Conservation (phyloP, 92 coral and sea anemone genomes). For the Virgularia gustaviana region DNA sequence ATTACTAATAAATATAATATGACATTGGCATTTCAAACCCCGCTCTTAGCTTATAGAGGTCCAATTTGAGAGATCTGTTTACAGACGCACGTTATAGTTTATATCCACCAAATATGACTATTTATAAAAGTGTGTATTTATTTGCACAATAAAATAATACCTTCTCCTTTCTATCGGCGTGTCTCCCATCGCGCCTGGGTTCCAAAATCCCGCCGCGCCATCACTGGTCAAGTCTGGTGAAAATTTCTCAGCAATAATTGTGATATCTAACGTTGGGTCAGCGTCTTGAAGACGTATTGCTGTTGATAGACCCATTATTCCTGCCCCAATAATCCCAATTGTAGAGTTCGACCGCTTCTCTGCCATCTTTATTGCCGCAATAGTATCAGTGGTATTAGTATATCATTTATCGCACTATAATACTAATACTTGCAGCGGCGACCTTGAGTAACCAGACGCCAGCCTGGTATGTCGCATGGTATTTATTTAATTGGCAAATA, state of each 20-base stretch:
- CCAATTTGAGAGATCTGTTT: too few relatives aligned
- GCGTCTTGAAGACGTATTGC: constrained; percentile 68
- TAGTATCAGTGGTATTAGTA: too few relatives aligned
- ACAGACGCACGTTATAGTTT: too few relatives aligned
- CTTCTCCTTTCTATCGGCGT: constrained; percentile 63
- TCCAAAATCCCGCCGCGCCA: constrained; percentile 81
- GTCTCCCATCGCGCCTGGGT: constrained; percentile 52
- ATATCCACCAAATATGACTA: not conserved
- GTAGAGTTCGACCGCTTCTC: not conserved
- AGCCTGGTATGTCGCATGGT: too few relatives aligned
- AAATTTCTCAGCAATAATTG: constrained; percentile 74
- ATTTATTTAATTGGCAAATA: too few relatives aligned
- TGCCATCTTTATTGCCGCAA: constrained; percentile 9
- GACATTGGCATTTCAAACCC: too few relatives aligned
- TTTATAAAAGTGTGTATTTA: not conserved
- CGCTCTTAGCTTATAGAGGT: too few relatives aligned
- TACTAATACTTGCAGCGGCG: too few relatives aligned
- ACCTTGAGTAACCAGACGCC: too few relatives aligned
- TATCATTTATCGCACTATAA: too few relatives aligned
- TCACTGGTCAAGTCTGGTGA: constrained; percentile 80
- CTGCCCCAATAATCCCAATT: constrained; percentile 79
- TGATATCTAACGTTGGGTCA: constrained; percentile 66
- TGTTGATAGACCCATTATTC: constrained; percentile 71
- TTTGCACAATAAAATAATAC: constrained; percentile 10
- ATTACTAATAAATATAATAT: too few relatives aligned